phyloP scores from a whole-genome alignment of 1,140 invertebrate genomes.

The Solen grandis region DNA sequence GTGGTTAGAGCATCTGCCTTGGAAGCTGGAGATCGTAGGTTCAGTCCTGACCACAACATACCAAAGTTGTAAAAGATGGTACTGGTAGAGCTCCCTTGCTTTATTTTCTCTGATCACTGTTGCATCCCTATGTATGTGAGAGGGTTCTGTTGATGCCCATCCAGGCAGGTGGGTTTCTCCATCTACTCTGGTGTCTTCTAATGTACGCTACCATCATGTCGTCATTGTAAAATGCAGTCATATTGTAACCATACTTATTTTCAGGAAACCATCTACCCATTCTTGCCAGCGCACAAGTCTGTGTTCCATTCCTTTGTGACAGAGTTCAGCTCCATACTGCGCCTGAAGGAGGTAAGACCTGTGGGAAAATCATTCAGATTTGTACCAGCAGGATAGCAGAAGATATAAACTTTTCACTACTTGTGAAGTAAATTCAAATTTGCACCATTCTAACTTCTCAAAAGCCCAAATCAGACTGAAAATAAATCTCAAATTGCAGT shows the following conservation, averaged over 20 bases:
- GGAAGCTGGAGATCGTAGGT: no score
- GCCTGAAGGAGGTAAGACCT: conserved; percentile 66
- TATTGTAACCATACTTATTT: background rate
- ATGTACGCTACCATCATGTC: background rate
- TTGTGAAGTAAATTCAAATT: background rate
- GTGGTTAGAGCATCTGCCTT: no score
- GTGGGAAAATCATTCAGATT: background rate
- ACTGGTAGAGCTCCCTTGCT: no score
- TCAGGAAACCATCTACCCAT: conserved; percentile 75
- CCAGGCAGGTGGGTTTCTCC: background rate
- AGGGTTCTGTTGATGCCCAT: background rate
- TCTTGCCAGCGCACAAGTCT: conserved; percentile 61
- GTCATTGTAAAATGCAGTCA: background rate
- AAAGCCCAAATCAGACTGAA: background rate
- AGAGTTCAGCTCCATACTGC: conserved; percentile 64
- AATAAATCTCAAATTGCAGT: background rate
- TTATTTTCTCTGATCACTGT: no score
- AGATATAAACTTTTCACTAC: background rate
- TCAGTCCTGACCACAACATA: no score
- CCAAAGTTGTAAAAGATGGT: no score
- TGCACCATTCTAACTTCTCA: background rate
- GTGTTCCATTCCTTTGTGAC: conserved; percentile 49
- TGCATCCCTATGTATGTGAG: conserved; percentile 6
- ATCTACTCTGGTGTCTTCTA: background rate
- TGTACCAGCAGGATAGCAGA: background rate